phyloP scores from a whole-genome alignment of 2,113 vertebrate species.

The Halichoerus grypus region DNA sequence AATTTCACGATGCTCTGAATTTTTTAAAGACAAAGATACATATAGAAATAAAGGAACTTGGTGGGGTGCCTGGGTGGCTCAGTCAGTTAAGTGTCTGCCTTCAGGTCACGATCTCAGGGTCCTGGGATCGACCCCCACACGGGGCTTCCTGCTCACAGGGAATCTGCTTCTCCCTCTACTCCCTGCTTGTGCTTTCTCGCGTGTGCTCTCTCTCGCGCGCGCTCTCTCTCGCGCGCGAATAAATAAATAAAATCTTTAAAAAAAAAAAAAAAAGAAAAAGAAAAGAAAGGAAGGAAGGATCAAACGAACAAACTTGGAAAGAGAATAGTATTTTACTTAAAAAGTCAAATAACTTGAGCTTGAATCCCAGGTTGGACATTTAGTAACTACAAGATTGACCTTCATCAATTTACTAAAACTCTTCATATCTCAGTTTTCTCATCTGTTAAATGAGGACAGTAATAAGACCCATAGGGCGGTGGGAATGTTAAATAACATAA shows the following conservation, averaged over 20 bases:
- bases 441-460: constrained; percentile 36
- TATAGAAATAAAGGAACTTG: not conserved
- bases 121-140: not conserved
- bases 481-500: not conserved
- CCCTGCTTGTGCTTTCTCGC: not conserved
- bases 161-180: not conserved
- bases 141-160: not conserved
- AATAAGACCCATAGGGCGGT: not conserved
- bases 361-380: constrained; percentile 8
- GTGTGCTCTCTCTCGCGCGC: too few species aligned
- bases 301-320: not conserved
- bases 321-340: not conserved
- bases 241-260: not conserved
- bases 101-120: not conserved
- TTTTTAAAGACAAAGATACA: constrained; percentile 54
- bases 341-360: constrained; percentile 32
- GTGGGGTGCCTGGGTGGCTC: not conserved
- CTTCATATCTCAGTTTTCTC: constrained; percentile 16
- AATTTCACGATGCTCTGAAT: constrained; percentile 48
- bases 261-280: too few species aligned
- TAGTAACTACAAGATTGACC: constrained; percentile 14
- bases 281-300: too few species aligned
- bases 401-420: constrained; percentile 46
- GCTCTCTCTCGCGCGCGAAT: not conserved
- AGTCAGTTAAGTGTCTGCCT: not conserved